Base-by-base conservation (phyloP, 1,140 invertebrate species). In the Zaprionus taronus region DNA sequence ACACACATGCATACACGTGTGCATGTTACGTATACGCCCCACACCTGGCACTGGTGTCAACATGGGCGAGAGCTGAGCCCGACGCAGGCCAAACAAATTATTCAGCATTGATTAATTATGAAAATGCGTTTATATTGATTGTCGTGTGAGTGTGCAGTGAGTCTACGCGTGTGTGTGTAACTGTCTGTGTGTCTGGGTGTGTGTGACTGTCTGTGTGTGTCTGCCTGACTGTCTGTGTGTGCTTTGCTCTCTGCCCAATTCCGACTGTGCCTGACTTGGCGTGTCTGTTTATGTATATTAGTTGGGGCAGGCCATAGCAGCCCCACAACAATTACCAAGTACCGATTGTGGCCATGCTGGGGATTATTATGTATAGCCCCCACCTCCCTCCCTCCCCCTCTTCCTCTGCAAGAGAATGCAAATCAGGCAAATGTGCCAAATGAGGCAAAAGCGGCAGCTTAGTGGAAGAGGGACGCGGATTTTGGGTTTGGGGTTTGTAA, bases 51-150 rank as follows among this genome's bases (percentile, higher is more conserved):
- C 51, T 9, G 63, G 57, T 60, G 65, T 69, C 77, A 73, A 72
- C 61, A 72, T 64, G 61, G 64, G 31, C 69, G 36, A 63, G 36
- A 63, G 34, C 56, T 69, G 66, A 63, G 60, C 60, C 53, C 60
- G 56, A 14, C 79, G 63, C 72, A n/a, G 68, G 69, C 66, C 83
- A 62, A 67, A 78, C 84, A 78, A 89, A 87, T 87, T 89, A 87
- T 87, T 89, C 83, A 89, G 84, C 83, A 87, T 87, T 87, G 83
- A 87, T 87, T 87, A 87, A 87, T 87, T 87, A 87, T 87, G 83
- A 87, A 89, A 87, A 87, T 87, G 84, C 84, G 84, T 87, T 87
- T 89, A 89, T 87, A 87, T 87, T 83, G 83, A 87, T 89, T 89
- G 83, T 71, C 63, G 55, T 60, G 49, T 67, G 38, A 44, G 66